Evolutionary conservation across 2,113 vertebrate species (phyloP), one percentile per base, ranked within the genome.

Genomic region (Sander lucioperca): DNA sequence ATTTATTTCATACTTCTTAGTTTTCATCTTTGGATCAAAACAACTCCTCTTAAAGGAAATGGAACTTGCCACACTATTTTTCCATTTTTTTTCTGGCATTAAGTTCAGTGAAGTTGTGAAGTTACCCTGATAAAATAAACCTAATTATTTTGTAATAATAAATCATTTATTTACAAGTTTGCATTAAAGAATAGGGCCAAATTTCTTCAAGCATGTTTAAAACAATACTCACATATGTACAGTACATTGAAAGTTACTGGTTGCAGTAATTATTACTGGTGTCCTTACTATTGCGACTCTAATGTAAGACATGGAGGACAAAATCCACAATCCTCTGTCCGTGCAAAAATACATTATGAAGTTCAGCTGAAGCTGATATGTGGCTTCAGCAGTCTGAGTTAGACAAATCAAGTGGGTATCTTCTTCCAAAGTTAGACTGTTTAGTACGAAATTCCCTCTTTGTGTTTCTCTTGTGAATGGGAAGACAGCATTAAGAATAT

Each of bases 21-120:
- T 33, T 63, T 45, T 16, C 13, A 48, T 77, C 21, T 53, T 63
- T 51, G 45, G 45, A 50, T 50, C 27, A 45, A 79, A 43, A 58
- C 12, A 59, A 21, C 15, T 63, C 47, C 23, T 47, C 14, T 54
- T 9, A 45, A 30, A 21, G 23, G 9, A 69, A 54, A 54, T 3
- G 16, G 1, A 36, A 67, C 19, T 36, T 74, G 23, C 47, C 33
- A 10, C 14, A 7, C 4, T 58, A 3, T n/a, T 66, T 66, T 16
- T 82, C 25, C 12, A 2, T 8, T 54, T 19, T 53, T 66, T 23
- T 9, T 56, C 36, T 58, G 18, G 53, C 19, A n/a, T 74, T 30
- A 16, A 25, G 21, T 30, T 58, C 27, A 70, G 1, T 61, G 9
- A 19, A 67, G 14, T 43, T 43, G 21, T 47, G n/a, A 30, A 27